Evolutionary conservation across 35 echinoderm and acorn worm species (phyloP).

Genomic region (Ptychodera flava): DNA sequence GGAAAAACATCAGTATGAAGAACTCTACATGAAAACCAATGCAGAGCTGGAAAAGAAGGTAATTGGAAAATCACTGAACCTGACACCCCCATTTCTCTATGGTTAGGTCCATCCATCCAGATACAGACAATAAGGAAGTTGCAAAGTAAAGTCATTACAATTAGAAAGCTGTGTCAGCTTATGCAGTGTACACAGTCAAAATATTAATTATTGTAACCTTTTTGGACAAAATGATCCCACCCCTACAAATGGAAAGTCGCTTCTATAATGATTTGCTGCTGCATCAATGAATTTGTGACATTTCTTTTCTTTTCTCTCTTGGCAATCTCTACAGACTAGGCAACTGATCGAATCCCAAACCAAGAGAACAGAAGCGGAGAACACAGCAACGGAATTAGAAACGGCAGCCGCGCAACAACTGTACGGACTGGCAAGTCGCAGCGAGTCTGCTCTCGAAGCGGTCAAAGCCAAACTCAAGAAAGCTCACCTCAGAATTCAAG

Average conservation of each 20-base stretch:
- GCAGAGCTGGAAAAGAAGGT: conserved; percentile 30
- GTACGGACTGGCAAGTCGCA: conserved; percentile 23
- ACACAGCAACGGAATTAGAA: conserved; percentile 27
- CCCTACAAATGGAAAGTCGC: too few relatives aligned
- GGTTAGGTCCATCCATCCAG: too few relatives aligned
- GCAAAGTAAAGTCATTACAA: too few relatives aligned
- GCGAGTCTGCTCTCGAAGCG: conserved; percentile 19
- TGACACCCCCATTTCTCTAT: too few relatives aligned
- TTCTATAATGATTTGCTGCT: too few relatives aligned
- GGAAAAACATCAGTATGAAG: conserved; percentile 45
- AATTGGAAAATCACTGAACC: neutral
- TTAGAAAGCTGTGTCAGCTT: too few relatives aligned
- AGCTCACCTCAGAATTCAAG: conserved; percentile 10
- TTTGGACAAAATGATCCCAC: too few relatives aligned
- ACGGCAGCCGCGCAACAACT: conserved; percentile 33
- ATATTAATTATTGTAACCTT: too few relatives aligned
- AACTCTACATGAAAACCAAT: conserved; percentile 3
- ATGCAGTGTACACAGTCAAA: too few relatives aligned
- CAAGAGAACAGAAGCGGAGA: conserved; percentile 39
- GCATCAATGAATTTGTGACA: too few relatives aligned
- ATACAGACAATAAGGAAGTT: too few relatives aligned
- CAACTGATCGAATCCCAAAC: conserved; percentile 10
- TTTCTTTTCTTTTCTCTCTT: too few relatives aligned
- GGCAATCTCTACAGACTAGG: conserved; percentile 28
- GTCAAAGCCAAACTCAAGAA: conserved; percentile 16